Percentiles rank a stretch among this genome's conserved stretches.
These are phyloP conservation scores for Megamerina dolium DNA, from an alignment of 2,888 invertebrate genomes.

Conservation along the genomic window DNA sequence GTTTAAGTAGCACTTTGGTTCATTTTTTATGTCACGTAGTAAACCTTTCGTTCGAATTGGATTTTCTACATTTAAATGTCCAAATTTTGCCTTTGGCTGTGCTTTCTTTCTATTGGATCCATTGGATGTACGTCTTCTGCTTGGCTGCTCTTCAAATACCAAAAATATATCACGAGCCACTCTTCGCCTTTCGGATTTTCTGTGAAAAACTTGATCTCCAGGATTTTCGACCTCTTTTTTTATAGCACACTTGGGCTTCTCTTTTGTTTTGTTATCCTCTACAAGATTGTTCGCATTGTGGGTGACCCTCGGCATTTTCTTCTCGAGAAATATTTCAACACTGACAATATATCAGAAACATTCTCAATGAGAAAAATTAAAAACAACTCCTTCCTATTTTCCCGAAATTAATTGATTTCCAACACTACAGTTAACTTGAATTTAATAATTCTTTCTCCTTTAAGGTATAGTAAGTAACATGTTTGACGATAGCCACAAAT, in stretches of 20 bases:
- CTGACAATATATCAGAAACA: too few relatives aligned
- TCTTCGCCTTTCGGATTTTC: slow-evolving; percentile 47
- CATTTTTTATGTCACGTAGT: slow-evolving; percentile 40
- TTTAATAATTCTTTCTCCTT: too few relatives aligned
- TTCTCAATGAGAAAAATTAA: too few relatives aligned
- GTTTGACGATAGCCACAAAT: too few relatives aligned
- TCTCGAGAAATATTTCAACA: too few relatives aligned
- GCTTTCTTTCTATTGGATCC: slow-evolving; percentile 34
- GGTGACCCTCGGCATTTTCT: slow-evolving; percentile 36
- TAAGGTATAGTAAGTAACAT: too few relatives aligned
- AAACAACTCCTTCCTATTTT: too few relatives aligned
- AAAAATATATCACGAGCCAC: slow-evolving; percentile 46
- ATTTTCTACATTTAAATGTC: slow-evolving; percentile 26
- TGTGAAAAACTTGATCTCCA: slow-evolving; percentile 28
- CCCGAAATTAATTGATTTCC: too few relatives aligned
- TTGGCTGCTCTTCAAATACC: slow-evolving; percentile 44
- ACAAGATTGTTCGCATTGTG: slow-evolving; percentile 22
- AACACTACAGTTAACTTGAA: too few relatives aligned
- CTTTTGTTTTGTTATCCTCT: slow-evolving; percentile 1
- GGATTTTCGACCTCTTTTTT: slow-evolving; percentile 33
- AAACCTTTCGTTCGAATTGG: slow-evolving; percentile 16
- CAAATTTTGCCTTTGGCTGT: slow-evolving; percentile 33
- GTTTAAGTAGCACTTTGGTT: slow-evolving; percentile 35
- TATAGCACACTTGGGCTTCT: slow-evolving; percentile 8
- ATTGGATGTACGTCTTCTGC: slow-evolving; percentile 31